Evolutionary conservation across 2,113 vertebrate species (phyloP), one percentile per base, ranked within the genome.

Genomic region (Piaya cayana): DNA sequence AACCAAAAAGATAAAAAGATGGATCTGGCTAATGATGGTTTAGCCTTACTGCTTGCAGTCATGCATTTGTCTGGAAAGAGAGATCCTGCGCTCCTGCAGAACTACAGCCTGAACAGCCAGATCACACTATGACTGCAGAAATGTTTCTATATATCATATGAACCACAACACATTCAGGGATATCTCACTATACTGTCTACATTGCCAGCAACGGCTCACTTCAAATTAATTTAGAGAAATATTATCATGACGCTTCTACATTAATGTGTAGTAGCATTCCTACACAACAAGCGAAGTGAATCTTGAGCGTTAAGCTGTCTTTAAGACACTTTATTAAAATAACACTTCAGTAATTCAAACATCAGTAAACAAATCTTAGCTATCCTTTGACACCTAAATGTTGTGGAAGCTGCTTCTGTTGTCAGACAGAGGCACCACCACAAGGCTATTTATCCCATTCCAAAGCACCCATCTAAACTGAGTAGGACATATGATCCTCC

Each of bases 401-500:
- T 50, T 56, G 53, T 3, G 4, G 43, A 68, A 81, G 43, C 15
- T 36, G 37, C 37, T 59, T 3, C 39, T 70, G 49, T 29, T 45
- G 53, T 72, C 49, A 84, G 32, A 15, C 25, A 92, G 68, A 77
- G 43, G 65, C 72, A 88, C 2, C 26, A 60, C 45, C 50, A 74
- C 34, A 19, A 58, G 58, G 32, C 42, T 69, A 60, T 6, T 64
- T 52, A 69, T 21, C 23, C 60, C 39, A 12, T 8, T 83, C 47
- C 13, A 47, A 89, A 84, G 20, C 3, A 8, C 12, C 47, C 62
- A 34, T 60, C 49, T 59, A 68, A 89, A 42, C 9, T 2, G 13
- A 50, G 39, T 6, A 26, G 39, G 69, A 62, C 0, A 0, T 22
- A 25, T 3, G 56, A 71, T 17, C 45, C 78, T 43, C 3, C 0